Conservation (phyloP, 2,888 invertebrate species). For the Andrena haemorrhoa region DNA sequence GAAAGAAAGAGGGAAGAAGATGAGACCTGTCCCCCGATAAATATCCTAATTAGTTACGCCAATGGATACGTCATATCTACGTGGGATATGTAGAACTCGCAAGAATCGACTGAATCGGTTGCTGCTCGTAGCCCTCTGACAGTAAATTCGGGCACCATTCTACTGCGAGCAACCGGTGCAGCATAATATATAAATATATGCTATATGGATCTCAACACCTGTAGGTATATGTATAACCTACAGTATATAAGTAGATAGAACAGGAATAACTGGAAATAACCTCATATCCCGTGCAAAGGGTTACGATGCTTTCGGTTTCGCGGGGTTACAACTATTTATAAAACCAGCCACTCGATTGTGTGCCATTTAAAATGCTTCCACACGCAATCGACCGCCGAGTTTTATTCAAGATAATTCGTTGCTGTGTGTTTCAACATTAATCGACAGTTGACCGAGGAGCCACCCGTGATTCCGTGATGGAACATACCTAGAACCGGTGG, state of each 20-base stretch:
- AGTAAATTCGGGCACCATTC: not conserved
- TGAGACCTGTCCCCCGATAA: no score
- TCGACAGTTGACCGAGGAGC: slow-evolving; percentile 27
- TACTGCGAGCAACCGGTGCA: no score
- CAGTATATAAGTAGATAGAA: slow-evolving; percentile 41
- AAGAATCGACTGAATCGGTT: not conserved
- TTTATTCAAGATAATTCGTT: slow-evolving; percentile 45
- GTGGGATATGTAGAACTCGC: not conserved
- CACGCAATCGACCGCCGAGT: slow-evolving; percentile 30
- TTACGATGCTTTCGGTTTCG: slow-evolving; percentile 52
- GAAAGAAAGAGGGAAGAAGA: no score
- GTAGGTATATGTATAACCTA: slow-evolving; percentile 9
- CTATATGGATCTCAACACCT: not conserved
- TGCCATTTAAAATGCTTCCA: slow-evolving; percentile 67
- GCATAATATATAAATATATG: not conserved
- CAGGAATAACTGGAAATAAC: slow-evolving; percentile 68
- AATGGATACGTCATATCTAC: no score
- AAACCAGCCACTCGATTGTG: slow-evolving; percentile 70
- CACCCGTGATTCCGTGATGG: slow-evolving; percentile 46
- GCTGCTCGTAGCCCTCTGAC: slow-evolving; percentile 10
- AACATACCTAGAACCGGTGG: slow-evolving; percentile 49
- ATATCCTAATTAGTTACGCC: no score
- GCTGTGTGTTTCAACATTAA: slow-evolving; percentile 37
- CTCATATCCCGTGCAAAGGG: slow-evolving; percentile 54
- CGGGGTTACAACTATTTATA: slow-evolving; percentile 78